These are phyloP conservation scores for Dendrolimus houi DNA, from an alignment of 2,888 invertebrate species.

Conservation along the genomic window DNA sequence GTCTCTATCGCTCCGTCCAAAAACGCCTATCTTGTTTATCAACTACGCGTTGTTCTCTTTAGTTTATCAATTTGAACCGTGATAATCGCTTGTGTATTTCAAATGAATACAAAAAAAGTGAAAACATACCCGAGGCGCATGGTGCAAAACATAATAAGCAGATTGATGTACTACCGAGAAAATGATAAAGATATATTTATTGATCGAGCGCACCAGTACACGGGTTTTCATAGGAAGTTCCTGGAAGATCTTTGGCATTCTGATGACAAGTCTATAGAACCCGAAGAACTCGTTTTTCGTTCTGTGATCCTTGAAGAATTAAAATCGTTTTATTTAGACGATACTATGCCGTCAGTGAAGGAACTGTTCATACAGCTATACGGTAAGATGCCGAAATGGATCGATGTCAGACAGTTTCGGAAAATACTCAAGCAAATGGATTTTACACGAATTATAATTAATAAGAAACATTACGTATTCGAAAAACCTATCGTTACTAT, in stretches of 20 bases:
- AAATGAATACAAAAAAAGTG: neutral
- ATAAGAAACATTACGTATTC: slow-evolving; percentile 16
- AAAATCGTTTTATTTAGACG: slow-evolving; percentile 15
- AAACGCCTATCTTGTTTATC: no score
- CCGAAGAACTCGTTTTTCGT: slow-evolving; percentile 12
- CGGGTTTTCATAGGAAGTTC: slow-evolving; percentile 15
- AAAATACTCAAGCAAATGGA: slow-evolving; percentile 26
- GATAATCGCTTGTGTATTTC: no score
- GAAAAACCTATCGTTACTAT: slow-evolving; percentile 31
- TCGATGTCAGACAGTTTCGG: slow-evolving; percentile 27
- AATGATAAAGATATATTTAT: neutral
- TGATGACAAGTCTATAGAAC: slow-evolving; percentile 1
- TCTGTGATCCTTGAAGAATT: slow-evolving; percentile 18
- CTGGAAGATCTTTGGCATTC: slow-evolving; percentile 1
- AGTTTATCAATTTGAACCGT: no score
- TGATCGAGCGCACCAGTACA: slow-evolving; percentile 1
- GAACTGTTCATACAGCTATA: slow-evolving; percentile 18
- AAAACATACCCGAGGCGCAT: slow-evolving; percentile 4
- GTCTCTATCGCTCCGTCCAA: no score
- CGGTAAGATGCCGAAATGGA: slow-evolving; percentile 17
- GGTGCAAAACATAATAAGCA: slow-evolving; percentile 9
- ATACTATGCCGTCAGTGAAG: slow-evolving; percentile 21
- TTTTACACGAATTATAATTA: slow-evolving; percentile 27
- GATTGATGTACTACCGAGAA: slow-evolving; percentile 1
- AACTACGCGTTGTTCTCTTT: no score